Percentiles rank a stretch among this genome's conserved stretches.
Conservation (phyloP, 2,888 invertebrate species). For the Falcaria lacertinaria region DNA sequence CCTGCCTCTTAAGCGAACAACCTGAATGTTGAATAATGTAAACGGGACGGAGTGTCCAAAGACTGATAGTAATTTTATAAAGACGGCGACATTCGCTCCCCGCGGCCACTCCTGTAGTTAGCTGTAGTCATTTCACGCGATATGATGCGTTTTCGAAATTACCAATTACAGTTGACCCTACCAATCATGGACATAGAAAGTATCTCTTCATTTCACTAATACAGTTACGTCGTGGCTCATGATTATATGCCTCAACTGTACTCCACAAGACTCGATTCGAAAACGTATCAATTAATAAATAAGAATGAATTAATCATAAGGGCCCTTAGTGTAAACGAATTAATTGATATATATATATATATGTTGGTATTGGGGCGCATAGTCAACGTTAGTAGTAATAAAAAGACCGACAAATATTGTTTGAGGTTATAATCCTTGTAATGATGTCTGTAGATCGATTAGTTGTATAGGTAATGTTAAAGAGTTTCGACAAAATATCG, state of each 20-base stretch:
- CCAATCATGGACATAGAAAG: not conserved
- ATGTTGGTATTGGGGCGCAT: not conserved
- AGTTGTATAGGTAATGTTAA: too few species aligned
- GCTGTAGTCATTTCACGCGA: conserved; percentile 7
- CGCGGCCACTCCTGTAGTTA: conserved; percentile 13
- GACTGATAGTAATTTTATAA: conserved; percentile 33
- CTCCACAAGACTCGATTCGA: not conserved
- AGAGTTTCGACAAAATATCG: too few species aligned
- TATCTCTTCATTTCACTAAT: too few species aligned
- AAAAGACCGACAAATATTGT: too few species aligned
- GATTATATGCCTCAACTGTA: not conserved
- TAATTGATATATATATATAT: too few species aligned
- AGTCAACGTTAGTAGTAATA: not conserved
- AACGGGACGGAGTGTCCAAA: conserved; percentile 34
- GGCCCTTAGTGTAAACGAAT: not conserved
- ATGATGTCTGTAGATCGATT: too few species aligned
- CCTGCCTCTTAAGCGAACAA: too few species aligned
- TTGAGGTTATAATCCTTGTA: too few species aligned
- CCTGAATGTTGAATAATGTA: conserved; percentile 8
- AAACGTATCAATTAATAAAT: not conserved
- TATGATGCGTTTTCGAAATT: not conserved
- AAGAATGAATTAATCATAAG: not conserved
- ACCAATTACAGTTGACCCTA: not conserved
- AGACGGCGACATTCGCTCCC: conserved; percentile 13
- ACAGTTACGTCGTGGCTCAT: not conserved